Conservation (phyloP, 1,140 invertebrate species). For the Oryzaephilus surinamensis region DNA sequence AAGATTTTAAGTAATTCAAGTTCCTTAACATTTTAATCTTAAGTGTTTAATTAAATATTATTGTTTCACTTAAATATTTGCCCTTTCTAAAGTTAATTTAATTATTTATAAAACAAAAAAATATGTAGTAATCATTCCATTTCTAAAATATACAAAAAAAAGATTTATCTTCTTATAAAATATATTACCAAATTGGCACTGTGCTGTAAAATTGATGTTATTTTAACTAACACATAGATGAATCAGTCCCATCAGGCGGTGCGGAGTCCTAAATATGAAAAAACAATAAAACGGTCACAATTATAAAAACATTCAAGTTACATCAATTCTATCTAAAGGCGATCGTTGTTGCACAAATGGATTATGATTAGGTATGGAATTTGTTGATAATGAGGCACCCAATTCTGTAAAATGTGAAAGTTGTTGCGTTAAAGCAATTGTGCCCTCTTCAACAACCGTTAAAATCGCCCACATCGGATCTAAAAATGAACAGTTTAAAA, state of each 20-base stretch:
- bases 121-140: no score
- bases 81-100: no score
- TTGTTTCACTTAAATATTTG: no score
- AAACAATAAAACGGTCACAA: conserved; percentile 5
- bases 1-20: no score
- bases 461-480: conserved; percentile 34
- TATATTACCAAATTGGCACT: no score
- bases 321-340: conserved; percentile 14
- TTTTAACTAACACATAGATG: no score
- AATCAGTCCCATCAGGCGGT: conserved; percentile 13
- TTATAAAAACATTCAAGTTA: conserved; percentile 2
- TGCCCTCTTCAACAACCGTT: conserved; percentile 32
- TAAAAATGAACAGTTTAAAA: conserved; percentile 11
- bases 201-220: no score
- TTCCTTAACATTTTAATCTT: no score
- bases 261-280: conserved; percentile 14
- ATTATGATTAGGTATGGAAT: conserved; percentile 17
- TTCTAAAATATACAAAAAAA: no score
- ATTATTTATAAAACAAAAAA: no score
- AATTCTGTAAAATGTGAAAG: conserved; percentile 30
- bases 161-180: no score
- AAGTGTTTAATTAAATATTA: no score
- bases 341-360: conserved; percentile 25
- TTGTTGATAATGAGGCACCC: conserved; percentile 17
- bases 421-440: conserved; percentile 32